phyloP scores from a whole-genome alignment of 1,140 invertebrate species.

The Orchestia grillus region DNA sequence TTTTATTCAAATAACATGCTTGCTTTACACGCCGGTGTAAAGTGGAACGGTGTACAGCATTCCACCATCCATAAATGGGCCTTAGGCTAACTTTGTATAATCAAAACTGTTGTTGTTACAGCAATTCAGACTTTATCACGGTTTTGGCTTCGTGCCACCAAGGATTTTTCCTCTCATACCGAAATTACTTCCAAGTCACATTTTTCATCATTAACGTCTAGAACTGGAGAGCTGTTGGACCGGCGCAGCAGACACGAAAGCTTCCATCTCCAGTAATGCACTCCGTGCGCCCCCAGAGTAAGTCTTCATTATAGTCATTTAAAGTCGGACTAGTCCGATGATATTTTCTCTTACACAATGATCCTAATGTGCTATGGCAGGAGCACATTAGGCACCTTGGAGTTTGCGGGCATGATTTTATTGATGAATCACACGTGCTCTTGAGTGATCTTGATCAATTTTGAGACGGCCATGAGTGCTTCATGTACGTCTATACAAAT shows the following conservation, averaged over 20 bases:
- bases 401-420: not conserved
- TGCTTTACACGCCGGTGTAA: not conserved
- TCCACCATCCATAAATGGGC: not conserved
- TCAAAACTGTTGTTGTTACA: not conserved
- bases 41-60: not conserved
- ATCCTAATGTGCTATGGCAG: conserved; percentile 9
- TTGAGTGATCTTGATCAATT: not conserved
- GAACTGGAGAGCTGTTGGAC: not conserved
- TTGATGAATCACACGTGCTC: not conserved
- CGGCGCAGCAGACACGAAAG: not conserved
- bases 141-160: not conserved
- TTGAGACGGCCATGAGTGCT: not conserved
- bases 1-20: not conserved
- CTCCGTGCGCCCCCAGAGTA: not conserved
- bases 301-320: conserved; percentile 18
- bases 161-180: not conserved
- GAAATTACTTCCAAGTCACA: not conserved
- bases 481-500: not conserved
- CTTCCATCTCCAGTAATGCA: not conserved
- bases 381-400: not conserved
- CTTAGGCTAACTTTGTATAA: not conserved
- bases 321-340: not conserved
- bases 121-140: not conserved
- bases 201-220: not conserved
- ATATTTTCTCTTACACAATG: not conserved